Conservation (phyloP, 2,113 vertebrate species). For the Patagioenas fasciata region DNA sequence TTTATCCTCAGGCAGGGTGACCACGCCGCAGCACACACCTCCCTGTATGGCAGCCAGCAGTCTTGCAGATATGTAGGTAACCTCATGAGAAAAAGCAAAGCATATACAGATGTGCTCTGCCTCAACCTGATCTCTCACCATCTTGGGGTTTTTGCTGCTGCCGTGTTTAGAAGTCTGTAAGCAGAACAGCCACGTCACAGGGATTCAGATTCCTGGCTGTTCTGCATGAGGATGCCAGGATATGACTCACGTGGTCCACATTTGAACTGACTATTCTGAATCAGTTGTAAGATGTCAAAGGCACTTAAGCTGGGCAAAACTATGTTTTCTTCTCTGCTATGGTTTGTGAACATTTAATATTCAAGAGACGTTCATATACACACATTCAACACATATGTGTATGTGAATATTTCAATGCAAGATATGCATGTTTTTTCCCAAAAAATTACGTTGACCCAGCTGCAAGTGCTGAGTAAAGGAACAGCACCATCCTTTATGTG, state of each 20-base stretch:
- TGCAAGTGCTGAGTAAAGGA: not conserved
- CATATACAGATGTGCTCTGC: too few species aligned
- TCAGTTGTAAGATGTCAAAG: not conserved
- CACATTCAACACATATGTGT: not conserved
- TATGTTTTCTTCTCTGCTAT: not conserved
- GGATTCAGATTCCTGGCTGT: rapidly evolving
- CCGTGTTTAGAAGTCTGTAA: not conserved
- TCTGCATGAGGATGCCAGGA: not conserved
- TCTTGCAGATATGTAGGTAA: rapidly evolving
- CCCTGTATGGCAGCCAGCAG: rapidly evolving
- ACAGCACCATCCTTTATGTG: not conserved
- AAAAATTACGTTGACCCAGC: not conserved
- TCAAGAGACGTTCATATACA: too few species aligned
- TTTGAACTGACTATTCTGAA: not conserved
- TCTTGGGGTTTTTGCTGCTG: not conserved
- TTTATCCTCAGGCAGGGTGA: not conserved
- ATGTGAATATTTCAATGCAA: not conserved
- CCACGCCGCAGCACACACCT: rapidly evolving
- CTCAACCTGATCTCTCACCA: not conserved
- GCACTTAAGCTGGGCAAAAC: not conserved
- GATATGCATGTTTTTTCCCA: not conserved
- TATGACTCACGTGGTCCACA: rapidly evolving
- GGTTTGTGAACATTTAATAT: not conserved
- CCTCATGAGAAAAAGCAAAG: not conserved
- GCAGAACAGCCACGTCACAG: not conserved